phyloP scores from a whole-genome alignment of 2,797 vertebrate genomes.

The Pseudochirops cupreus region DNA sequence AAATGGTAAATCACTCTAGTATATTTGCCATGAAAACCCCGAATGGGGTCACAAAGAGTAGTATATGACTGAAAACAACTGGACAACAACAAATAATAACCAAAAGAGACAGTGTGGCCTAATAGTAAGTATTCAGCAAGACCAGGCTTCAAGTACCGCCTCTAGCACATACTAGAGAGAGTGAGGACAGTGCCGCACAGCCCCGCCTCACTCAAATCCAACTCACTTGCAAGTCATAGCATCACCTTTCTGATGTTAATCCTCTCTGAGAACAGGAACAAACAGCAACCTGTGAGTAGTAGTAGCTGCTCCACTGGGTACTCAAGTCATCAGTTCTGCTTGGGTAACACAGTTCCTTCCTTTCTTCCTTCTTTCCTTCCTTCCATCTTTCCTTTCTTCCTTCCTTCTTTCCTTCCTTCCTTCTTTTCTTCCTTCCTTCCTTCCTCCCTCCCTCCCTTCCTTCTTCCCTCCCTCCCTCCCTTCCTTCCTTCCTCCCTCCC shows the following conservation, averaged over 20 bases:
- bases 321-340: background rate
- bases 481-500: too few species aligned
- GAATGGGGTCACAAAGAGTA: background rate
- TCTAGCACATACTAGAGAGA: background rate
- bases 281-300: background rate
- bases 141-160: background rate
- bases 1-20: background rate
- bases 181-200: background rate
- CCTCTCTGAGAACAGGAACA: background rate
- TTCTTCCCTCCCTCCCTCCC: too few species aligned
- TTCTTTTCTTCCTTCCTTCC: too few species aligned
- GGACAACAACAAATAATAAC: background rate
- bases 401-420: too few species aligned
- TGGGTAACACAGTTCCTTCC: background rate
- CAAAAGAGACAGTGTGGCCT: background rate
- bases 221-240: background rate
- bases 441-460: too few species aligned
- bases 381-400: too few species aligned
- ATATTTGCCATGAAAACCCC: background rate
- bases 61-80: background rate
- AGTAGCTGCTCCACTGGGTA: background rate
- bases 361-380: too few species aligned
- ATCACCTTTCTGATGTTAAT: background rate
- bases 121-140: background rate
- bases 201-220: background rate